A percentile compares a stretch with the other conserved stretches of the same genome.
Conservation (phyloP, 2,113 vertebrate species). For the Centropus unirufus region DNA sequence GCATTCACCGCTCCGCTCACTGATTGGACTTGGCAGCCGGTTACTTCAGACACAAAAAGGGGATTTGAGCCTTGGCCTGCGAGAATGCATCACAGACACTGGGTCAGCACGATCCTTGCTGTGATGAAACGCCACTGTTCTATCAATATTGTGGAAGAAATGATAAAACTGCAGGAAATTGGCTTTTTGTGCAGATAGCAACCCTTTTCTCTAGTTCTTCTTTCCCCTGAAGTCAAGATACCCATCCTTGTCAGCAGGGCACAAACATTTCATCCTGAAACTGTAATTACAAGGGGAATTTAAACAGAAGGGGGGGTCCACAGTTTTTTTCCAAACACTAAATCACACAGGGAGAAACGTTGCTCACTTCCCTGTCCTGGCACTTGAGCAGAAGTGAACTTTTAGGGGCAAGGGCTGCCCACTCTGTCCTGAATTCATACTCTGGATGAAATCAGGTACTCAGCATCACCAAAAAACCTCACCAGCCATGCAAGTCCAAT, state of each 20-base stretch:
- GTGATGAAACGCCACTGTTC: background rate
- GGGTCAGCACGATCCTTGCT: background rate
- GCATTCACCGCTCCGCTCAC: background rate
- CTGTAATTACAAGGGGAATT: background rate
- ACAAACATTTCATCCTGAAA: background rate
- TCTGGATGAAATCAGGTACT: background rate
- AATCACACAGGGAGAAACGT: background rate
- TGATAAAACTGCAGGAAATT: background rate
- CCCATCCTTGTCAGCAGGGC: background rate
- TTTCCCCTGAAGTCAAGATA: background rate
- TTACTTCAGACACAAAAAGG: background rate
- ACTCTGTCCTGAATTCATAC: background rate
- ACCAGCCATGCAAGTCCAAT: background rate
- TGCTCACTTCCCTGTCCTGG: background rate
- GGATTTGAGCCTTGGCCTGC: background rate
- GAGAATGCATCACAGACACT: background rate
- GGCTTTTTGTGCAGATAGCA: background rate
- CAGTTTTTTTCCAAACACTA: background rate
- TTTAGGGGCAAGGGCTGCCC: background rate
- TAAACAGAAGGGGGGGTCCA: background rate
- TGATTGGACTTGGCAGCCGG: background rate
- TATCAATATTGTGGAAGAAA: background rate
- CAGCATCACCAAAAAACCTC: background rate
- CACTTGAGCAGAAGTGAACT: background rate
- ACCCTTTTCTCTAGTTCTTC: background rate